Evolutionary conservation across 37 sponge, comb jelly and placozoan species (phyloP), one percentile per base, ranked within the genome.

Genomic region (Aplysina aerophoba): DNA sequence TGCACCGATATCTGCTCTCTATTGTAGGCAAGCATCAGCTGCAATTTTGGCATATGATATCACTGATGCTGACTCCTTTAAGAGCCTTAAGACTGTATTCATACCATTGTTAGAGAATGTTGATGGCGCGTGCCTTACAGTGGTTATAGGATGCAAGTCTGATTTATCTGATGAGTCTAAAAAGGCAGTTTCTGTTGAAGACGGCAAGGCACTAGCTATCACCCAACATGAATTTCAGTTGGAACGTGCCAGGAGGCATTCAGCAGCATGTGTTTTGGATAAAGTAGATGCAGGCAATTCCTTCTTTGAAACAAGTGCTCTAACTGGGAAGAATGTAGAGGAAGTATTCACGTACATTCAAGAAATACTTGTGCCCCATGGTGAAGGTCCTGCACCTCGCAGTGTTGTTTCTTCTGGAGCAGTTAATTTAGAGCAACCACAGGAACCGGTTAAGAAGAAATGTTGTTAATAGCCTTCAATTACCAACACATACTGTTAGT

Each of bases 21-120:
- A 93, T 68, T 91, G 95, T 80, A 92, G 97, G 33, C 89, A 86
- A 19, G 92, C 97, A 57, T 78, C 88, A 16, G 97, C 94, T 15
- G 97, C 97, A 28, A 91, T 96, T 19, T 67, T 96, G 66, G 94
- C 92, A 4, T 91, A 90, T 84, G 92, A 91, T 80, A 82, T 96
- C 57, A 96, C 96, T 4, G 86, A 91, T 30, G 54, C 17, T 1
- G 41, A 34, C 5, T 87, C 88, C 17, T 66, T 91, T 19, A 57
- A 87, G 4, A 91, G 73, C 31, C 87, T 96, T 1, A 27, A 87
- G 30, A 71, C 89, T 55, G 69, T 80, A 21, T 96, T 90, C 66
- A 89, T 92, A 44, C 92, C 90, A 37, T 80, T 96, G 38, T 82
- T 96, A 31, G 87, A 89, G 53, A 88, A 91, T 67, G 89, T 91